phyloP scores from a whole-genome alignment of 2,888 invertebrate species.

The Oscheius sp. region DNA sequence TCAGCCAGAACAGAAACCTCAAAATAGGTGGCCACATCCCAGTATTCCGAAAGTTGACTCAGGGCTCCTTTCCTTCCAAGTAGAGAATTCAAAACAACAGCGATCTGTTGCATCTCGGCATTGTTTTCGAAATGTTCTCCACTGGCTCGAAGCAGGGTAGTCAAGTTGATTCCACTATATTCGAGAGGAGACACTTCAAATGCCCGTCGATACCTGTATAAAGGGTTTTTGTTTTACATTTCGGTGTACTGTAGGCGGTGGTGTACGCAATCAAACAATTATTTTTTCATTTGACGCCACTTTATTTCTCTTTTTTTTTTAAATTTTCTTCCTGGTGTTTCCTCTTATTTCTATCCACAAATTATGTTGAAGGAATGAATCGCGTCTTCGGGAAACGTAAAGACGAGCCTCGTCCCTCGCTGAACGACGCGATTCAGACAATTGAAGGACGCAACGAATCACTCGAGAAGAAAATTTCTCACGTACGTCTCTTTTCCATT shows the following conservation, averaged over 20 bases:
- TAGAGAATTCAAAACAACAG: slow-evolving; percentile 92
- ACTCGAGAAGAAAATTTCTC: slow-evolving; percentile 89
- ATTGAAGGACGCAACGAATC: slow-evolving; percentile 82
- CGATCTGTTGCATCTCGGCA: slow-evolving; percentile 77
- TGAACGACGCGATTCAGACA: slow-evolving; percentile 88
- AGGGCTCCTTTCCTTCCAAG: slow-evolving; percentile 97
- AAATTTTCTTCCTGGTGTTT: not conserved
- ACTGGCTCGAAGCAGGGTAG: slow-evolving; percentile 93
- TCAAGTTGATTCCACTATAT: slow-evolving; percentile 98
- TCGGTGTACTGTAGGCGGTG: not conserved
- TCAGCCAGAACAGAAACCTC: slow-evolving; percentile 88
- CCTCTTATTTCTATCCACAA: not conserved
- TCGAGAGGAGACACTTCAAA: slow-evolving; percentile 98
- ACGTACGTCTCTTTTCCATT: slow-evolving; percentile 18
- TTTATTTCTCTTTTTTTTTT: not conserved
- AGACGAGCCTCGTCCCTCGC: slow-evolving; percentile 89
- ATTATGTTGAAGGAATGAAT: slow-evolving; percentile 51
- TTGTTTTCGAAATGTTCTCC: slow-evolving; percentile 88
- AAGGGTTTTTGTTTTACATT: not conserved
- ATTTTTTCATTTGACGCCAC: not conserved
- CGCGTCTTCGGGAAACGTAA: slow-evolving; percentile 68
- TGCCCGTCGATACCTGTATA: slow-evolving; percentile 75
- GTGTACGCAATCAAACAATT: not conserved
- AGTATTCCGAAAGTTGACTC: slow-evolving; percentile 91
- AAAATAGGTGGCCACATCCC: slow-evolving; percentile 89